phyloP scores from a whole-genome alignment of 2,888 invertebrate genomes.

The Acleris cristana region DNA sequence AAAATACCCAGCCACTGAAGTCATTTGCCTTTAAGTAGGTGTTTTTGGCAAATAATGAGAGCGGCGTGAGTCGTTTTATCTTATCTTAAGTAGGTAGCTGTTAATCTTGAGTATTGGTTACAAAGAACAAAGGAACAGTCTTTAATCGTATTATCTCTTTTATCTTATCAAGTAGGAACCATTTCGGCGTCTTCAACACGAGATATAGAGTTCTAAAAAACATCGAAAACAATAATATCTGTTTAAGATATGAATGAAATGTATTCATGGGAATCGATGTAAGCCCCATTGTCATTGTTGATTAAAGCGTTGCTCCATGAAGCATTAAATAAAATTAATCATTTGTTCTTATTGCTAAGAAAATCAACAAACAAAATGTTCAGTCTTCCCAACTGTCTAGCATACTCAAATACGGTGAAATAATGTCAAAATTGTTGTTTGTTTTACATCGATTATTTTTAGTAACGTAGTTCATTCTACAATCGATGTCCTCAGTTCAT shows the following conservation, averaged over 20 bases:
- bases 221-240: too few relatives aligned
- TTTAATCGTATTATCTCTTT: constrained; percentile 14
- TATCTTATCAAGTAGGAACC: constrained; percentile 6
- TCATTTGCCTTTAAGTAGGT: constrained; percentile 17
- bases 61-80: constrained; percentile 15
- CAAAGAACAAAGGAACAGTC: constrained; percentile 21
- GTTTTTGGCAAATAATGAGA: not conserved
- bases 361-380: too few relatives aligned
- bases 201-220: not conserved
- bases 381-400: too few relatives aligned
- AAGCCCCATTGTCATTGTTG: too few relatives aligned
- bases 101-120: constrained; percentile 16
- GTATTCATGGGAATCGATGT: too few relatives aligned
- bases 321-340: too few relatives aligned
- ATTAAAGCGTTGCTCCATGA: too few relatives aligned
- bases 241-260: too few relatives aligned
- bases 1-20: constrained; percentile 2
- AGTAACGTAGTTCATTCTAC: not conserved
- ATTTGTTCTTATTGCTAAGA: too few relatives aligned
- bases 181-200: not conserved
- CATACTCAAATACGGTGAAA: too few relatives aligned
- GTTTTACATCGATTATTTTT: not conserved
- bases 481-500: constrained; percentile 8
- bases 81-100: constrained; percentile 29
- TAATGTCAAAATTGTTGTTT: not conserved